Conservation (phyloP, 2,888 invertebrate genomes). For the Brachycybe producta region DNA sequence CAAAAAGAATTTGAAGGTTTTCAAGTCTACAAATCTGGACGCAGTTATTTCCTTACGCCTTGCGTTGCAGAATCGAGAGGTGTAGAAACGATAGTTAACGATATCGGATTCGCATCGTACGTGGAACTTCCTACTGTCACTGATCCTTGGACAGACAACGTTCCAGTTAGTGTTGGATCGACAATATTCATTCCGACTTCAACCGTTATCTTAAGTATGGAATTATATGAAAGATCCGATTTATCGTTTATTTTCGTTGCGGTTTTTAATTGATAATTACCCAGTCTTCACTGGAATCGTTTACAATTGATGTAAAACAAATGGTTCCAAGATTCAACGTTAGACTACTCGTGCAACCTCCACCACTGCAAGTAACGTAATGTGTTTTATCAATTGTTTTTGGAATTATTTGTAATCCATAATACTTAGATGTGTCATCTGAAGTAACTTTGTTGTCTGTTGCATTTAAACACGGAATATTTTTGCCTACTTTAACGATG, state of each 20-base stretch:
- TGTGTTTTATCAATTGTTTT: too few relatives aligned
- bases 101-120: neutral
- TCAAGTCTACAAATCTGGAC: neutral
- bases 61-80: neutral
- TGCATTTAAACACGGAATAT: conserved; percentile 15
- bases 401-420: neutral
- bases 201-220: conserved; percentile 7
- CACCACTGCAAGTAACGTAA: neutral
- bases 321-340: neutral
- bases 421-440: too few relatives aligned
- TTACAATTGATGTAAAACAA: neutral
- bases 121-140: neutral
- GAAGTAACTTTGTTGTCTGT: neutral
- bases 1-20: neutral
- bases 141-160: neutral
- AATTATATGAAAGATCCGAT: neutral
- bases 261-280: too few relatives aligned
- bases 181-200: conserved; percentile 3
- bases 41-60: too few relatives aligned
- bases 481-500: conserved; percentile 9
- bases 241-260: too few relatives aligned
- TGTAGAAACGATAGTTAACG: neutral
- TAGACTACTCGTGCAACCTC: conserved; percentile 3
- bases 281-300: neutral
- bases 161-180: neutral